These are phyloP conservation scores for Ernsta delagoae DNA, from an alignment of 2,888 invertebrate species.

Conservation along the genomic window DNA sequence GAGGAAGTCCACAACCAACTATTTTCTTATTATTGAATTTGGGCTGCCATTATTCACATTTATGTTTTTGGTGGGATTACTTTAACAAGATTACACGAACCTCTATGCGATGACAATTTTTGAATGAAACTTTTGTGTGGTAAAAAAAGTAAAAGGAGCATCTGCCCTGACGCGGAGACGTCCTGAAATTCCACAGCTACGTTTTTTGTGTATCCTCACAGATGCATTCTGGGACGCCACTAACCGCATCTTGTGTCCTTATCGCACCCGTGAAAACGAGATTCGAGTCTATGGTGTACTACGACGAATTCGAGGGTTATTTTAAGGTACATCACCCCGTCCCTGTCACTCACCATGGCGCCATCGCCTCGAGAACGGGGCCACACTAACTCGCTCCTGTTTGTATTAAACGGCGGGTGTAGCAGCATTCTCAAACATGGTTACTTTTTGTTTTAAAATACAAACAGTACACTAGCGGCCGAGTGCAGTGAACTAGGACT, in stretches of 20 bases:
- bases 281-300: constrained; percentile 67
- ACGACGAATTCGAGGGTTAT: constrained; percentile 76
- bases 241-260: constrained; percentile 82
- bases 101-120: constrained; percentile 79
- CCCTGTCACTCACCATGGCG: constrained; percentile 78
- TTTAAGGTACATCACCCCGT: constrained; percentile 74
- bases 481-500: too few species aligned
- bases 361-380: constrained; percentile 65
- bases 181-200: constrained; percentile 80
- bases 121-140: constrained; percentile 76
- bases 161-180: constrained; percentile 70
- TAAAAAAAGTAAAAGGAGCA: constrained; percentile 79
- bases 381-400: constrained; percentile 61
- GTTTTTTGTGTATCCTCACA: constrained; percentile 80
- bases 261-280: constrained; percentile 72
- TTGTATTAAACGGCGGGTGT: too few species aligned
- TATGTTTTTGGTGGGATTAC: too few species aligned
- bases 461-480: too few species aligned
- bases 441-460: too few species aligned
- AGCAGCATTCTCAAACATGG: too few species aligned
- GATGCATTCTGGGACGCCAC: constrained; percentile 82
- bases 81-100: constrained; percentile 83
- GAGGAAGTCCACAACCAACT: too few species aligned
- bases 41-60: too few species aligned
- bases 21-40: too few species aligned